Conservation (phyloP, 2,113 vertebrate genomes). For the Brachypodius melanocephalos region DNA sequence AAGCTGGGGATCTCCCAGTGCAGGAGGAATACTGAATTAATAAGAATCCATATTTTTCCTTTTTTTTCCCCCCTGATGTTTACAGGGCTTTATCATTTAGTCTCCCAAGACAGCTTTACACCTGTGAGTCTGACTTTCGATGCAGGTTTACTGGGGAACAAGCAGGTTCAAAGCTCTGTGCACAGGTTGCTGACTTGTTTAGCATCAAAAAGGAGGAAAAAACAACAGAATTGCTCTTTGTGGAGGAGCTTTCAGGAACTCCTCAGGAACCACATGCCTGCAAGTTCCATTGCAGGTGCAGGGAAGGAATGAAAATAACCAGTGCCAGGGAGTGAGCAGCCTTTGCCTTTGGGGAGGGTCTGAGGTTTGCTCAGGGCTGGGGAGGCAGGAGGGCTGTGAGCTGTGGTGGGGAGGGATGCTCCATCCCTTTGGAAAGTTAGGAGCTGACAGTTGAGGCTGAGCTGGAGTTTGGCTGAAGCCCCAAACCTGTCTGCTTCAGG, state of each 20-base stretch:
- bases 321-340: background rate
- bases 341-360: background rate
- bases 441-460: background rate
- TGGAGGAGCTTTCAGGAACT: background rate
- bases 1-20: background rate
- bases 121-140: background rate
- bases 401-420: accelerated
- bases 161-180: background rate
- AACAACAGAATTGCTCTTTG: background rate
- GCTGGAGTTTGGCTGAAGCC: background rate
- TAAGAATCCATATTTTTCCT: background rate
- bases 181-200: background rate
- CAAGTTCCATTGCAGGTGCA: background rate
- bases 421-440: background rate
- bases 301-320: background rate
- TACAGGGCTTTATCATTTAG: background rate
- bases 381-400: background rate
- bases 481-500: background rate
- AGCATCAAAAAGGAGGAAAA: background rate
- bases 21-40: background rate
- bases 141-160: background rate
- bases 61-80: accelerated
- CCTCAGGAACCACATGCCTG: background rate
- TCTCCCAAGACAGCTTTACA: background rate
- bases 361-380: background rate